Evolutionary conservation across 2,888 invertebrate species (phyloP).

Genomic region (Dryobota labecula): DNA sequence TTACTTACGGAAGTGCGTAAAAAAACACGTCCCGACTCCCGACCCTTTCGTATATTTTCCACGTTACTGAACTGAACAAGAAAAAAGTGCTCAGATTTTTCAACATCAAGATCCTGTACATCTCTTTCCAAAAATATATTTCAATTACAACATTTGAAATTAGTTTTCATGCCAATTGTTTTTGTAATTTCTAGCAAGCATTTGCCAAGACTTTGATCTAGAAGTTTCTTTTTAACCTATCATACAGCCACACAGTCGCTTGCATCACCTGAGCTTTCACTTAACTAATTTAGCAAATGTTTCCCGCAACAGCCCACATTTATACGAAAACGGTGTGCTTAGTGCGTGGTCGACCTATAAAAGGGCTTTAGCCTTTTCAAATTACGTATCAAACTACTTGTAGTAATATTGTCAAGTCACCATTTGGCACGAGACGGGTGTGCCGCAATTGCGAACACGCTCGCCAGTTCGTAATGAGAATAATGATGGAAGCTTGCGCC

Average conservation of each 20-base stretch:
- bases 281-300: slow-evolving; percentile 48
- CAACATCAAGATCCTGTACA: slow-evolving; percentile 12
- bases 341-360: slow-evolving; percentile 48
- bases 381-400: slow-evolving; percentile 68
- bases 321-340: slow-evolving; percentile 45
- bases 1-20: slow-evolving; percentile 23
- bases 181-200: slow-evolving; percentile 18
- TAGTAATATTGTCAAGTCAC: slow-evolving; percentile 76
- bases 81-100: neutral
- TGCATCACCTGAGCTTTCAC: slow-evolving; percentile 56
- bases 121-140: slow-evolving; percentile 12
- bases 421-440: slow-evolving; percentile 75
- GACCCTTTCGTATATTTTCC: slow-evolving; percentile 23
- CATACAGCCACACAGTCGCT: slow-evolving; percentile 20
- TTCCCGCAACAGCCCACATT: slow-evolving; percentile 49
- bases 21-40: slow-evolving; percentile 7
- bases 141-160: slow-evolving; percentile 19
- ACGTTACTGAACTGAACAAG: slow-evolving; percentile 6
- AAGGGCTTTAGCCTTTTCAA: slow-evolving; percentile 62
- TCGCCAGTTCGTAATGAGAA: slow-evolving; percentile 82
- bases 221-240: slow-evolving; percentile 46
- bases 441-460: slow-evolving; percentile 79
- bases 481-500: slow-evolving; percentile 88
- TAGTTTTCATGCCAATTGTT: slow-evolving; percentile 23
- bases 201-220: slow-evolving; percentile 32